Evolutionary conservation across 2,797 vertebrate species (phyloP).

Genomic region (Cirrhinus mrigala): DNA sequence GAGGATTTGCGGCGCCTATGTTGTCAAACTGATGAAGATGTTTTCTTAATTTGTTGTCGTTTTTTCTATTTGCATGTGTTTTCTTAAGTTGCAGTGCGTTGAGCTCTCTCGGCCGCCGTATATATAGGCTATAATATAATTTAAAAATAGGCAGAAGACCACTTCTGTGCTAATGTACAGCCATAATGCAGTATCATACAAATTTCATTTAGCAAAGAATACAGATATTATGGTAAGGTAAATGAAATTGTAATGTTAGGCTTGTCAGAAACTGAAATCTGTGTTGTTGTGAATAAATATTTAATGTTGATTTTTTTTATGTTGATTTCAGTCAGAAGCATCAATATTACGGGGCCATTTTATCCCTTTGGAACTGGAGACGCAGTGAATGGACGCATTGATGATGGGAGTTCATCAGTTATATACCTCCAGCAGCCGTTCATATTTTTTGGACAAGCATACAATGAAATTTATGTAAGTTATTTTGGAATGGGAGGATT

Average conservation of each 20-base stretch:
- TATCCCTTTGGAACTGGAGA: conserved; percentile 65
- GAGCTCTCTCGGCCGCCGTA: no score
- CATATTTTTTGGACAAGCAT: conserved; percentile 60
- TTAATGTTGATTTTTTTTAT: neutral
- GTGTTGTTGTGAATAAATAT: neutral
- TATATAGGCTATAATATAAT: neutral
- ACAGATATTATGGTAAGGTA: neutral
- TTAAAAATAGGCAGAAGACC: neutral
- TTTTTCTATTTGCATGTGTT: no score
- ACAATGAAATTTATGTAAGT: conserved; percentile 69
- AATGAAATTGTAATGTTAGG: neutral
- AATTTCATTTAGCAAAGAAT: neutral
- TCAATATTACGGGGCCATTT: neutral
- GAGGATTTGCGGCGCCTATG: no score
- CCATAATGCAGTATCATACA: neutral
- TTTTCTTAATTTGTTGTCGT: no score
- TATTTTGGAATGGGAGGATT: neutral
- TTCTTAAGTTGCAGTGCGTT: no score
- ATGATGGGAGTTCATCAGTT: conserved; percentile 67
- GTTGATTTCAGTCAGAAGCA: neutral
- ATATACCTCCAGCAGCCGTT: conserved; percentile 61
- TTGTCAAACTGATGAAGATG: no score
- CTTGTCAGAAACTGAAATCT: neutral
- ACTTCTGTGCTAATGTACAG: neutral
- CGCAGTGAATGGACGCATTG: accelerated